Conservation (phyloP, 2,797 vertebrate species). For the Eurystomus glaucurus region DNA sequence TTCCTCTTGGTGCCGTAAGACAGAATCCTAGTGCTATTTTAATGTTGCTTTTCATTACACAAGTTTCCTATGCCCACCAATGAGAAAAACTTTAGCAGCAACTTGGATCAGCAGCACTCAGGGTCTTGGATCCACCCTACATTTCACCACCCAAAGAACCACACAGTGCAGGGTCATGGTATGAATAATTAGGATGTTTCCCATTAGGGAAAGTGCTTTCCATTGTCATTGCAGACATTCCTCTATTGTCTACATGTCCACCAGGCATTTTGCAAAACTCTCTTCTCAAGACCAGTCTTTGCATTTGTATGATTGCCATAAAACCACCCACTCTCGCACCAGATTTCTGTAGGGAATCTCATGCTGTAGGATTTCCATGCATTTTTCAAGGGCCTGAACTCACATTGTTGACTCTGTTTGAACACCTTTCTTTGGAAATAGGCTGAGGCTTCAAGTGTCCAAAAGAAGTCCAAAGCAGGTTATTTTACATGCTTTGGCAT, state of each 20-base stretch:
- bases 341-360: background rate
- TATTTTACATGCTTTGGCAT: background rate
- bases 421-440: background rate
- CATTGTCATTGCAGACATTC: conserved; percentile 10
- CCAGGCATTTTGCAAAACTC: conserved; percentile 17
- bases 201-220: conserved; percentile 62
- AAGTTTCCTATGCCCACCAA: background rate
- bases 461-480: background rate
- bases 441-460: background rate
- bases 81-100: background rate
- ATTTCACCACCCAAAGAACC: background rate
- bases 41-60: background rate
- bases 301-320: background rate
- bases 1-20: background rate
- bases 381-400: background rate
- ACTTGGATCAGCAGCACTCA: background rate
- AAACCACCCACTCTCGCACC: background rate
- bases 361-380: background rate
- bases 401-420: background rate
- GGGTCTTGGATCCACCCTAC: background rate
- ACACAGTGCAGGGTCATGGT: background rate
- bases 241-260: conserved; percentile 17
- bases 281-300: background rate
- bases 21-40: background rate
- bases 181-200: conserved; percentile 31